phyloP scores from a whole-genome alignment of 1,140 invertebrate species.

The Saccostrea glomerata region DNA sequence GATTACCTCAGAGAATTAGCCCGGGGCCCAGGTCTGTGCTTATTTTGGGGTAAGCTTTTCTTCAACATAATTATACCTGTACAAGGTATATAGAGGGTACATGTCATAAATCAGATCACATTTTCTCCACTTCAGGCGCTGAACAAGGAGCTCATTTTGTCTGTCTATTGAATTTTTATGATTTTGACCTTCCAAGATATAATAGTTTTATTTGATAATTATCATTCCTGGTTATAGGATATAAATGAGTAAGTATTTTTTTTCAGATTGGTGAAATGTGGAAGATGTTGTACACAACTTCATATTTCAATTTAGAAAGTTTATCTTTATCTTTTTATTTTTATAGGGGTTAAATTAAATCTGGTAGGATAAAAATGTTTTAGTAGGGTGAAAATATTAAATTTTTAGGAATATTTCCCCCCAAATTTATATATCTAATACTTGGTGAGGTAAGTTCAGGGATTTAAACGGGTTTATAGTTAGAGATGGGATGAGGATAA shows the following conservation, averaged over 20 bases:
- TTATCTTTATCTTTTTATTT: not conserved
- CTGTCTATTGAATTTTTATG: slow-evolving; percentile 33
- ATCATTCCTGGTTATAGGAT: not conserved
- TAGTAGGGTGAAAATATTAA: not conserved
- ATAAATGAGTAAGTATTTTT: slow-evolving; percentile 12
- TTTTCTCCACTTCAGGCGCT: slow-evolving; percentile 11
- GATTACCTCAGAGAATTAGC: slow-evolving; percentile 33
- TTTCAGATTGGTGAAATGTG: not conserved
- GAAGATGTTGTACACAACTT: not conserved
- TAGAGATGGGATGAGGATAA: not conserved
- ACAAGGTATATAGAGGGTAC: slow-evolving; percentile 23
- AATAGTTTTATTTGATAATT: not conserved
- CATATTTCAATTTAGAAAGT: not conserved
- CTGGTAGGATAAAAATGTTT: not conserved
- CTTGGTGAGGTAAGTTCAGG: not conserved
- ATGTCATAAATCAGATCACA: slow-evolving; percentile 34
- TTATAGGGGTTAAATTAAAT: no score
- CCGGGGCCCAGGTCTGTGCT: slow-evolving; percentile 6
- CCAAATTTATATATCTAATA: not conserved
- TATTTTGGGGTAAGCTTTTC: slow-evolving; percentile 24
- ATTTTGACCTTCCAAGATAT: not conserved
- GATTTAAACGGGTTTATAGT: not conserved
- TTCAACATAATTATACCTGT: slow-evolving; percentile 36
- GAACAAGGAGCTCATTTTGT: slow-evolving; percentile 23
- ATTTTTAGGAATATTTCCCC: not conserved